Evolutionary conservation across 2,113 vertebrate species (phyloP).

Genomic region (Mus spicilegus): DNA sequence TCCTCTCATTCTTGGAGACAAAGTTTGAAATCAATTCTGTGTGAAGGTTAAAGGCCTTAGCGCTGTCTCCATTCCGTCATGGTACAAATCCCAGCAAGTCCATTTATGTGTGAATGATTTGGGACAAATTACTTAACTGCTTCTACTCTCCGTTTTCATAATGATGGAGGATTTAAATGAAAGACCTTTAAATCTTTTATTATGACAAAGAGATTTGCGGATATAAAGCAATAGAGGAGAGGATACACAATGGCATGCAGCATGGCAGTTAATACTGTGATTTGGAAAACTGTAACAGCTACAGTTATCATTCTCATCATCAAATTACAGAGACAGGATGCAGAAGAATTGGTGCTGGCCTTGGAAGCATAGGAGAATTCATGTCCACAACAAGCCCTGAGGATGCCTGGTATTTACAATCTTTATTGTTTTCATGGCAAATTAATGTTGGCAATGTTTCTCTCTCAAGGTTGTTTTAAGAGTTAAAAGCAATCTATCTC

Average conservation of each 20-base stretch:
- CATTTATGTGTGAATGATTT: neutral
- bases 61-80: neutral
- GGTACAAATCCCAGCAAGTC: neutral
- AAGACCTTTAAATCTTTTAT: neutral
- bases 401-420: neutral
- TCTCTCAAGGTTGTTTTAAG: neutral
- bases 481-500: slow-evolving; percentile 41
- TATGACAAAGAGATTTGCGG: neutral
- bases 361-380: neutral
- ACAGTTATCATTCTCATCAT: neutral
- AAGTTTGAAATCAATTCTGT: neutral
- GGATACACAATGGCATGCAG: neutral
- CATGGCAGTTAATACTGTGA: neutral
- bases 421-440: neutral
- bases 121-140: neutral
- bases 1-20: neutral
- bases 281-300: neutral
- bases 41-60: neutral
- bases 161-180: neutral
- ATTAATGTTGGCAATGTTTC: slow-evolving; percentile 36
- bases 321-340: neutral
- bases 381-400: neutral
- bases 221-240: neutral
- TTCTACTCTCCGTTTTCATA: neutral
- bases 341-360: neutral